Base-by-base conservation (phyloP, 53 echinoderm and acorn worm genomes). In the Stichopus horrens region DNA sequence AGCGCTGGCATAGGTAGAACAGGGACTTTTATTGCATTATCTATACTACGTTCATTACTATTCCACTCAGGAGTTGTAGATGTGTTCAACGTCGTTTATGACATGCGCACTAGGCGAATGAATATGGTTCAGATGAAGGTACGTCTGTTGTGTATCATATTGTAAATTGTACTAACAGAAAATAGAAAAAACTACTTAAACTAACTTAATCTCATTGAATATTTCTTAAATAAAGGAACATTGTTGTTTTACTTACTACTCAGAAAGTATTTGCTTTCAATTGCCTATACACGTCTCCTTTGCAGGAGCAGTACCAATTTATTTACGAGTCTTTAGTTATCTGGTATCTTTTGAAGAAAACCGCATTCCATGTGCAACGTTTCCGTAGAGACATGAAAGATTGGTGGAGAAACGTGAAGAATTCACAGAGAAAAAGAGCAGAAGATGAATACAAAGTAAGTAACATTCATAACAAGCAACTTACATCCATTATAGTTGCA, bases 101-200 rank as follows among this genome's bases (percentile, higher is more conserved):
- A 85, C 85, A 85, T 85, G 85, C 85, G 85, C 85, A 85, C 57
- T n/a, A 85, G 67, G 51, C 63, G 85, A 19, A 85, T 85, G 85
- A 51, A 23, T 9, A 85, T 85, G 85, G 63, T 85, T 85, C 85
- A 85, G 66, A 52, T 85, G 53, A 67, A 85, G 85, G 85, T 85
- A 66, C 9, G 85, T 60, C 63, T 51, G 13, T 76, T 76, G 37
- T 37, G 37, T 37, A 37, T 37, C 37, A 0, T 37, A 37, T 37
- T 37, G 37, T 37, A 37, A 37, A 37, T 37, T 37, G 37, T 37
- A 37, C 2, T 37, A n/a, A n/a, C n/a, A n/a, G 37, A 1, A 37
- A 37, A 37, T 37, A 37, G 37, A 37, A 37, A 37, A 37, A 2
- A 37, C 37, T 37, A 37, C 37, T 37, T 37, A 37, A 0, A 37